Conservation (phyloP, 1,140 invertebrate species). For the Lordiphosa collinella region DNA sequence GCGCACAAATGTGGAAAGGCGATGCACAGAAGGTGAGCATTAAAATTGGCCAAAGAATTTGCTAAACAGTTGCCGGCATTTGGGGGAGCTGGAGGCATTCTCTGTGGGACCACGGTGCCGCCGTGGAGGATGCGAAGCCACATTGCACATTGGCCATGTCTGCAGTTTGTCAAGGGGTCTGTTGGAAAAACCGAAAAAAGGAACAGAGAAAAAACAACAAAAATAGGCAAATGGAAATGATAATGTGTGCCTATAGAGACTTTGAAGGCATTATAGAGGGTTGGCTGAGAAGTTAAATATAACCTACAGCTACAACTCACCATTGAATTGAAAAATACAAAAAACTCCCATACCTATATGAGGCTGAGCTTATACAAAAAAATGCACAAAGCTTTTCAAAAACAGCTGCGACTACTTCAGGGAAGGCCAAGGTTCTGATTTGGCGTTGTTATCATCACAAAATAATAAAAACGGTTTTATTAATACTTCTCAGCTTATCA, state of each 20-base stretch:
- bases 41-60: slow-evolving; percentile 26
- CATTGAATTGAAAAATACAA: too few species aligned
- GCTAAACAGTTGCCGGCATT: slow-evolving; percentile 27
- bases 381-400: too few species aligned
- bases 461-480: too few species aligned
- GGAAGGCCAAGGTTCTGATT: too few species aligned
- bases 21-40: slow-evolving; percentile 19
- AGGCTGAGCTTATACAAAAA: too few species aligned
- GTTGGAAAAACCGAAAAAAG: slow-evolving; percentile 36
- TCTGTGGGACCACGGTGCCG: slow-evolving; percentile 27
- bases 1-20: slow-evolving; percentile 10
- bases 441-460: too few species aligned
- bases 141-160: slow-evolving; percentile 49
- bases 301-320: too few species aligned
- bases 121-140: too few species aligned
- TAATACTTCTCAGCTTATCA: too few species aligned
- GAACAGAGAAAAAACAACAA: slow-evolving; percentile 24
- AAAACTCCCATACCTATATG: too few species aligned
- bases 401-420: too few species aligned
- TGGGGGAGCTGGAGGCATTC: slow-evolving; percentile 3
- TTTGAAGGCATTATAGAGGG: slow-evolving; percentile 17
- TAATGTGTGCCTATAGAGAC: slow-evolving; percentile 58
- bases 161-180: slow-evolving; percentile 66
- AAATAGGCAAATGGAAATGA: slow-evolving; percentile 46
- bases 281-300: slow-evolving; percentile 12